Evolutionary conservation across 2,797 vertebrate species (phyloP), one percentile per base, ranked within the genome.

Genomic region (Esox masquinongy): DNA sequence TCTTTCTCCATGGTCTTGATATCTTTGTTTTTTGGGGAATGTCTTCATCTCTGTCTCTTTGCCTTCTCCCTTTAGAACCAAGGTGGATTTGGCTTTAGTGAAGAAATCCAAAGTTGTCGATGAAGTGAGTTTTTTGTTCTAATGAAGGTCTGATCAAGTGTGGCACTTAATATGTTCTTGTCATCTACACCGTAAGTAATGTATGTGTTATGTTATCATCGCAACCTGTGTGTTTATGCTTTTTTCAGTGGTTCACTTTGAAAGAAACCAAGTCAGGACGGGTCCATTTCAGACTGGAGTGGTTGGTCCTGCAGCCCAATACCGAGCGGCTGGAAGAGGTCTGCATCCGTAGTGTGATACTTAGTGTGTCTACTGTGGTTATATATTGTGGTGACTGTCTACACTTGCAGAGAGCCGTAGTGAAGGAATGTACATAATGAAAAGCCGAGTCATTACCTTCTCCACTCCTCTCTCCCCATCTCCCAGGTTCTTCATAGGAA

Each of bases 31-130:
- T 71, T 1, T 67, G 22, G 63, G 29, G 64, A 9, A 1, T 75
- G 4, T 59, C 74, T 77, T 1, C 0, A 68, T 1, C 31, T 72
- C 22, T 36, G 73, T 49, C n/a, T 64, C 24, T 76, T 75, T 75
- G 3, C 75, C 17, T 49, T 69, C 66, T 79, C 67, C 17, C 70
- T 16, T 4, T 12, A 98, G 97, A 89, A 91, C 94, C 85, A 97
- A 96, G 86, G 43, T 97, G 89, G 97, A 98, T 87, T 92, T 97
- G 51, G 96, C 95, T 53, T 95, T 96, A 59, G 96, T 97, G 77
- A 93, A 94, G 86, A 93, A 95, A 81, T 93, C 94, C 73, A 87
- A 86, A 61, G 87, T 92, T 39, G 92, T 97, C 36, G 95, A 97
- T 80, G 92, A 97, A 71, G 97, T 98, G 83, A 94, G 95, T 81